A percentile compares a stretch with the other conserved stretches of the same genome.
phyloP scores from a whole-genome alignment of 2,888 invertebrate species.

The Sarcophaga rosellei region DNA sequence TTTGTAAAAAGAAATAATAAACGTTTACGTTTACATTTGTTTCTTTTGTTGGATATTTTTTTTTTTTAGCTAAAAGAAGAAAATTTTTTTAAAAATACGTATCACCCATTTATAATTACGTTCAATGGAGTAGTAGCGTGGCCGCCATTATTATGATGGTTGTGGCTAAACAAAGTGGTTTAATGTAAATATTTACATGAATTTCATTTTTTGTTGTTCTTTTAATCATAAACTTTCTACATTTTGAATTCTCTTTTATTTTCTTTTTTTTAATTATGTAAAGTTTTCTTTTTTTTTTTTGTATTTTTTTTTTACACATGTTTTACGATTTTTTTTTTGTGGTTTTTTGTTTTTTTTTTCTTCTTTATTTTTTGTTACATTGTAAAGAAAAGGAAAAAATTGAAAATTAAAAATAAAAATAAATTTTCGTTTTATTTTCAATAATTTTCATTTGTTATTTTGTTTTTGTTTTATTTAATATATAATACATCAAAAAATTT shows the following conservation, averaged over 20 bases:
- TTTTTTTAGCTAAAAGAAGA: slow-evolving; percentile 28
- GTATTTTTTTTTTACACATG: slow-evolving; percentile 49
- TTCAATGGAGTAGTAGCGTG: neutral
- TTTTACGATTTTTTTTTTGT: slow-evolving; percentile 55
- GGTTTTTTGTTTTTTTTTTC: slow-evolving; percentile 60
- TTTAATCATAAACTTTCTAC: slow-evolving; percentile 53
- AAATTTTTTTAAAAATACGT: slow-evolving; percentile 5
- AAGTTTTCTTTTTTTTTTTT: slow-evolving; percentile 45
- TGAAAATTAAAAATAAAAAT: slow-evolving; percentile 47
- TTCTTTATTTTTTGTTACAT: slow-evolving; percentile 59
- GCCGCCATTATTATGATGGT: neutral
- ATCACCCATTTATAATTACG: slow-evolving; percentile 15
- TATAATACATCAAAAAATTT: slow-evolving; percentile 64
- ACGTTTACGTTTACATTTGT: too few relatives aligned
- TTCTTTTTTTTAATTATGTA: slow-evolving; percentile 44
- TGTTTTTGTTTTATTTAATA: slow-evolving; percentile 38
- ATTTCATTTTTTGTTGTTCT: slow-evolving; percentile 55
- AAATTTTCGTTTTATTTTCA: slow-evolving; percentile 45
- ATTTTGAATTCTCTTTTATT: slow-evolving; percentile 35
- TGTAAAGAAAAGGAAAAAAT: slow-evolving; percentile 27
- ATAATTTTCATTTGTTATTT: slow-evolving; percentile 57
- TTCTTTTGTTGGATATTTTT: neutral
- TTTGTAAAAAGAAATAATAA: too few relatives aligned
- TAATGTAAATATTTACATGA: slow-evolving; percentile 76
- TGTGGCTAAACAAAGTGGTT: slow-evolving; percentile 49